Evolutionary conservation across 2,113 vertebrate genomes (phyloP), one percentile per base, ranked within the genome.

Genomic region (Callionymus lyra): DNA sequence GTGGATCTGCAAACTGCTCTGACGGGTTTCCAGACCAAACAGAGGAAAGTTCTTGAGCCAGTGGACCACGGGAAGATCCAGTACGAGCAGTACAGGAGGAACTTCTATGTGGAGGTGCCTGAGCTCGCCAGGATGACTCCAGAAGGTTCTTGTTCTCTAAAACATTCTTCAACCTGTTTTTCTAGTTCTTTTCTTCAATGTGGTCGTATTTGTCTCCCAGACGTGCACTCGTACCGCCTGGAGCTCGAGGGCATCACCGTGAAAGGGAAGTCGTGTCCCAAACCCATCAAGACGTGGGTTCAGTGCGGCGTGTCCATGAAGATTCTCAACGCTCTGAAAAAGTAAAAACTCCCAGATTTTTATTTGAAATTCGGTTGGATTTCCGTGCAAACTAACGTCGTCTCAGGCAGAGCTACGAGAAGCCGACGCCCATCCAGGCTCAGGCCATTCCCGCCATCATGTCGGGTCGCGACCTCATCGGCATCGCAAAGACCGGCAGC

Each of bases 231-330:
- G 1, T 90, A 88, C 82, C 85, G 94, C 11, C 58, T 93, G 69
- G 93, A 97, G 63, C 68, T 99, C 84, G 95, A 99, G 44, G 95
- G 95, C 13, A 97, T 98, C 66, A 85, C 50, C 0, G 94, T 99
- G 9, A 96, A 97, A 59, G 95, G 95, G 41, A 99, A 99, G 74
- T 92, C 92, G 53, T 99, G 94, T 53, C 93, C 95, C 12, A 99
- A 98, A 68, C 95, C 95, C 48, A 94, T 99, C 72, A 98, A 92
- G 80, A 89, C 92, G 37, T 99, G 95, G 95, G 95, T 98, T 34
- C 95, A 99, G 69, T 99, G 95, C 77, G 95, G 95, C 11, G 96
- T 94, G 47, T 97, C 94, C 12, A 99, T 97, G 95, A 99, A 98
- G 82, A 98, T 99, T 67, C 78, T 99, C 70, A 88, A 78, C 36